Evolutionary conservation across 2,113 vertebrate species (phyloP).

Genomic region (Pristiophorus japonicus): DNA sequence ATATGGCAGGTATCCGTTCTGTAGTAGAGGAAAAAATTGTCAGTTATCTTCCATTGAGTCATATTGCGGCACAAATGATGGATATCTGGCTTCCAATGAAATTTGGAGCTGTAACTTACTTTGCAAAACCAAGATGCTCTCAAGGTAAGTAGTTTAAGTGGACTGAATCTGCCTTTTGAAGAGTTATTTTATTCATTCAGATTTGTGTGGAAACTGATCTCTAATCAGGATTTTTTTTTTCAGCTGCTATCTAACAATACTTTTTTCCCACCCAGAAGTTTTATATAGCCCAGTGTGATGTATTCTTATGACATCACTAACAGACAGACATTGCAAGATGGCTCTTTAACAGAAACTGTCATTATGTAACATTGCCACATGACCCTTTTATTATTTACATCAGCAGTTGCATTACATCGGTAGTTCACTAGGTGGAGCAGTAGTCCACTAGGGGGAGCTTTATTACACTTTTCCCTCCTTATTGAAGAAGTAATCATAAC

Average conservation of each 20-base stretch:
- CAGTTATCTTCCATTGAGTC: slow-evolving; percentile 62
- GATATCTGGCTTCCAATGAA: slow-evolving; percentile 60
- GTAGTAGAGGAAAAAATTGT: slow-evolving; percentile 46
- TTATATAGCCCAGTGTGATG: background rate
- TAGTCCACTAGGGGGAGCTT: no score
- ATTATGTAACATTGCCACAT: no score
- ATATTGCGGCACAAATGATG: slow-evolving; percentile 61
- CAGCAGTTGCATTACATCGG: no score
- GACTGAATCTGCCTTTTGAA: background rate
- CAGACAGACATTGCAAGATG: no score
- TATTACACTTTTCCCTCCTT: no score
- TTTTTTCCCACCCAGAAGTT: background rate
- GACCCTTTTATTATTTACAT: no score
- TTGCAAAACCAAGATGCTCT: slow-evolving; percentile 63
- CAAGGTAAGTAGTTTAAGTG: slow-evolving; percentile 51
- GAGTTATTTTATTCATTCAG: background rate
- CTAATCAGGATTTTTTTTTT: background rate
- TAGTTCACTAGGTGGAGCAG: no score
- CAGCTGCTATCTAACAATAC: background rate
- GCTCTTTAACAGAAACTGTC: no score
- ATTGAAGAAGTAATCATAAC: no score
- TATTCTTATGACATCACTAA: no score
- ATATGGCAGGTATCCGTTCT: background rate
- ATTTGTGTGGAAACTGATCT: background rate
- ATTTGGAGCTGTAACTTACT: slow-evolving; percentile 51